These are phyloP conservation scores for Picus viridis DNA, from an alignment of 2,797 vertebrate genomes.

Conservation along the genomic window DNA sequence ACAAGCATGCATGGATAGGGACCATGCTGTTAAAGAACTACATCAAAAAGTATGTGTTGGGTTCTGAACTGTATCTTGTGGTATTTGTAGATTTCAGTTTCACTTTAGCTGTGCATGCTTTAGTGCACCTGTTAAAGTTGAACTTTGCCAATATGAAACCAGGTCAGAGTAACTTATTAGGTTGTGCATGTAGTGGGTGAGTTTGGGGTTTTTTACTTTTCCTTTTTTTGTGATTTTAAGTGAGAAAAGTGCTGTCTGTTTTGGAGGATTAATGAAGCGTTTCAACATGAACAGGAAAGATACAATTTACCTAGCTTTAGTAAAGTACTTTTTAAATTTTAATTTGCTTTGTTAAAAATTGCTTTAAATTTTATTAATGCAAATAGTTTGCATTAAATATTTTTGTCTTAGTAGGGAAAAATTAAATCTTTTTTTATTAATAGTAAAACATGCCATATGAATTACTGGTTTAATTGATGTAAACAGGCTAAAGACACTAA, in stretches of 20 bases:
- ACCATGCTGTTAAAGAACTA: slow-evolving; percentile 88
- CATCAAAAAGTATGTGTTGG: slow-evolving; percentile 87
- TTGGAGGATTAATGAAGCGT: slow-evolving; percentile 5
- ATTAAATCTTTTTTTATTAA: neutral
- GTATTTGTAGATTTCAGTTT: slow-evolving; percentile 2
- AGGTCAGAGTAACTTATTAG: neutral
- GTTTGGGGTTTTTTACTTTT: neutral
- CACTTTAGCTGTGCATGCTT: neutral
- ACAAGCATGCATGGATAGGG: slow-evolving; percentile 94
- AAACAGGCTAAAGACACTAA: neutral
- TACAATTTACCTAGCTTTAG: neutral
- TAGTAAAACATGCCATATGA: neutral
- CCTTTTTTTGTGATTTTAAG: neutral
- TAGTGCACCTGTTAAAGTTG: neutral
- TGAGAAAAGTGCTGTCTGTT: slow-evolving; percentile 7
- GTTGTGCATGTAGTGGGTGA: slow-evolving; percentile 13
- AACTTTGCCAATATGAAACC: slow-evolving; percentile 15
- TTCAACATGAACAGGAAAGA: neutral
- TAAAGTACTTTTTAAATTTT: neutral
- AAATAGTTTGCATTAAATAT: neutral
- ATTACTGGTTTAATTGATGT: neutral
- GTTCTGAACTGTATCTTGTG: neutral
- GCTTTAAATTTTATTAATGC: neutral
- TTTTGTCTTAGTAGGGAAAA: slow-evolving; percentile 1
- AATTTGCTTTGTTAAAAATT: neutral